Evolutionary conservation across 2,797 vertebrate genomes (phyloP).

Genomic region (Peromyscus aztecus): DNA sequence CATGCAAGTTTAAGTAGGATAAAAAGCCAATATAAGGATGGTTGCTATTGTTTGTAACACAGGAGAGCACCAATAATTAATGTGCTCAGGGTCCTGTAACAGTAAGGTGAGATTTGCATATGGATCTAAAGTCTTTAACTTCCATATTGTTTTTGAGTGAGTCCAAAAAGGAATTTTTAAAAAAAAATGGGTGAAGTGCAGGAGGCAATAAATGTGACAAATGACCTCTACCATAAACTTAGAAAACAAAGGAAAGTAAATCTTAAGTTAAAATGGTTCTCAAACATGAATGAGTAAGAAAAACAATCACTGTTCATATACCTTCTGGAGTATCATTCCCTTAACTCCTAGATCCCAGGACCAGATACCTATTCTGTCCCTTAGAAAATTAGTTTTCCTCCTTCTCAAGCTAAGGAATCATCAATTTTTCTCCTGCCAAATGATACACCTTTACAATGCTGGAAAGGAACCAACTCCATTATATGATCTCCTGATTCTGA

Average conservation of each 20-base stretch:
- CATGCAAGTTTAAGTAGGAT: neutral
- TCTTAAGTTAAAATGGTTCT: neutral
- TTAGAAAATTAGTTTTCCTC: neutral
- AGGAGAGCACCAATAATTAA: neutral
- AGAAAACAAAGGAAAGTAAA: slow-evolving; percentile 7
- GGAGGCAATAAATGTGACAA: neutral
- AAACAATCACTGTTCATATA: neutral
- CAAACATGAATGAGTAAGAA: neutral
- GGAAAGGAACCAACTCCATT: neutral
- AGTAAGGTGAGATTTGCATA: neutral
- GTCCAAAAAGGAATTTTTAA: neutral
- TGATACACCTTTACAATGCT: neutral
- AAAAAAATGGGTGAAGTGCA: neutral
- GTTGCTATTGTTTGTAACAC: neutral
- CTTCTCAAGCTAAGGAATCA: neutral
- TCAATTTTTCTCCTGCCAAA: neutral
- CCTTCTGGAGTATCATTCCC: neutral
- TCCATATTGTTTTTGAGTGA: neutral
- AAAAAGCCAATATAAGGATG: neutral
- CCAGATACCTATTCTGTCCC: neutral
- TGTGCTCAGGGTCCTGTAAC: neutral
- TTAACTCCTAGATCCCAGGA: neutral
- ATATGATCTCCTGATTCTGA: neutral
- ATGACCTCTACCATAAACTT: neutral
- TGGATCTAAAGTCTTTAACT: neutral